A percentile compares a stretch with the other conserved stretches of the same genome.
Conservation (phyloP, 2,113 vertebrate genomes). For the Leptocoma aspasia region DNA sequence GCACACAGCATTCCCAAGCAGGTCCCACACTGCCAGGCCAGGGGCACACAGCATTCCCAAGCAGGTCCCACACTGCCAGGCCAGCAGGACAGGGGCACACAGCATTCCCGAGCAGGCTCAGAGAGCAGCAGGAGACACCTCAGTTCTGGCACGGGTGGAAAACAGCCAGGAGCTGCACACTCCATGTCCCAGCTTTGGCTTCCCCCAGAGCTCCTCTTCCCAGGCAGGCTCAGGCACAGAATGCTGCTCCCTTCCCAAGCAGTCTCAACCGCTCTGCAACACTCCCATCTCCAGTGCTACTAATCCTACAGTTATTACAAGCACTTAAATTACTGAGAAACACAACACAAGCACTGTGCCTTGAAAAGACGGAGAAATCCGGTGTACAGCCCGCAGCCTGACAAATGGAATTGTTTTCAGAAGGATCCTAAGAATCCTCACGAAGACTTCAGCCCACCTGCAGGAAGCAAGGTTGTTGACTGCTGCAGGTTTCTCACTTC, state of each 20-base stretch:
- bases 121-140: neutral
- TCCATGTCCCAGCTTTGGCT: neutral
- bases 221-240: neutral
- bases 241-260: neutral
- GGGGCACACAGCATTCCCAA: too few relatives aligned
- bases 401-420: neutral
- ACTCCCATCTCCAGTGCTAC: neutral
- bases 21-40: too few relatives aligned
- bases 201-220: neutral
- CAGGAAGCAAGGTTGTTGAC: neutral
- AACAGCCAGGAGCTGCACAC: neutral
- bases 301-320: neutral
- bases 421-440: neutral
- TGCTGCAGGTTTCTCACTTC: neutral
- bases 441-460: neutral
- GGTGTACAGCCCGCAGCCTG: neutral
- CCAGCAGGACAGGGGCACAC: neutral
- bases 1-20: too few relatives aligned
- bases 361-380: neutral
- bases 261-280: neutral
- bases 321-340: neutral
- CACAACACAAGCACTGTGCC: neutral
- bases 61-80: too few relatives aligned
- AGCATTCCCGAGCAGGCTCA: fast-evolving
- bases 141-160: neutral